Evolutionary conservation across 2,113 vertebrate genomes (phyloP), one percentile per base, ranked within the genome.

Genomic region (Peucedramus taeniatus): DNA sequence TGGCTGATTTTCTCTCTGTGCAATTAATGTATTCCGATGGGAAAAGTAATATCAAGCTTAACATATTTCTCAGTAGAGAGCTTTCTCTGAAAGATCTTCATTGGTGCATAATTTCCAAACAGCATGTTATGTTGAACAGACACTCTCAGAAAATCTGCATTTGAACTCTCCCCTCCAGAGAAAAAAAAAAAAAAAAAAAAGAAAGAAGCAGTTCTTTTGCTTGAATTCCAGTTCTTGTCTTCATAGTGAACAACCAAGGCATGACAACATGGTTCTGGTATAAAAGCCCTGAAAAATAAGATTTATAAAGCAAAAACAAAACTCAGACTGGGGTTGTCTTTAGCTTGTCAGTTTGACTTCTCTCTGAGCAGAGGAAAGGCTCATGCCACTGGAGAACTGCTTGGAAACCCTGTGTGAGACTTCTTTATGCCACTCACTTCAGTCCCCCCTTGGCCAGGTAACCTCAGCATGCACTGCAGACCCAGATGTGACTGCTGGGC

Each of bases 1-100:
- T 71, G 64, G 53, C 65, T 72, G 50, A 76, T 90, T 94, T 96
- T 93, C 71, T 77, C 71, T 68, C 56, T 91, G 28, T 92, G 33
- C 40, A 64, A 42, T 90, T 90, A 75, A 94, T 87, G 49, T 93
- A 68, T 86, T 81, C 63, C 83, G 93, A 96, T 81, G 64, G 77
- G 79, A 80, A 92, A 71, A 50, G 28, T 40, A 88, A 63, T 23
- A 78, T 72, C n/a, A 56, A 65, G 83, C 44, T 77, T 77, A 68
- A 78, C 13, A 4, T 83, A 44, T 60, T 90, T 90, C 51, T 83
- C 20, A 40, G 37, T 37, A 81, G 44, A 83, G 82, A 93, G n/a
- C 51, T 63, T 83, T 83, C 45, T 83, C 60, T 57, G 65, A 86
- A 86, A 91, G 78, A 72, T 89, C 84, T 74, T 75, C 7, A 31